phyloP scores from a whole-genome alignment of 2,113 vertebrate species.

The Pseudolaguvia tuberculata region DNA sequence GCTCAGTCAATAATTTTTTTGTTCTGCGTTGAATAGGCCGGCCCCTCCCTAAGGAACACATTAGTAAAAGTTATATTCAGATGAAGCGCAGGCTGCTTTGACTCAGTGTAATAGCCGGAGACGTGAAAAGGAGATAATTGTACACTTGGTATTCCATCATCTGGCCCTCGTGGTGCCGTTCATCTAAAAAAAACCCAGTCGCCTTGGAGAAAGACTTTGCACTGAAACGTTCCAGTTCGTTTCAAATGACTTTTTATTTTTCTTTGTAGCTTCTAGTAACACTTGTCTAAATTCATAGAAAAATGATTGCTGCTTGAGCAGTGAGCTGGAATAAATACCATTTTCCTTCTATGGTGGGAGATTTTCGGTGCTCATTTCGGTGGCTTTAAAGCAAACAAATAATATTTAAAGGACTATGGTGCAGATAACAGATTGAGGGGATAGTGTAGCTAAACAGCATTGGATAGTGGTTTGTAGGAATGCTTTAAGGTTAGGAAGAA shows the following conservation, averaged over 20 bases:
- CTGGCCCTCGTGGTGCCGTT: slow-evolving; percentile 10
- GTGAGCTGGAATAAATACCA: background rate
- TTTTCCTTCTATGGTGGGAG: background rate
- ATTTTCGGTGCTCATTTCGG: background rate
- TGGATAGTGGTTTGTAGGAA: too few relatives aligned
- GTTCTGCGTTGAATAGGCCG: background rate
- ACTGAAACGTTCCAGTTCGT: slow-evolving; percentile 1
- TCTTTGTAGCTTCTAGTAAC: background rate
- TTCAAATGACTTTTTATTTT: background rate
- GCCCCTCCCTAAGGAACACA: background rate
- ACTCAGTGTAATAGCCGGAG: slow-evolving; percentile 26
- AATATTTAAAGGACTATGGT: background rate
- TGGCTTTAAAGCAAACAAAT: background rate
- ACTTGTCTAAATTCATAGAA: background rate
- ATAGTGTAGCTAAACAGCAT: too few relatives aligned
- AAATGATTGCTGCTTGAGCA: background rate
- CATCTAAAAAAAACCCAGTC: background rate
- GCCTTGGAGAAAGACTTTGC: background rate
- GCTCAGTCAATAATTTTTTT: background rate
- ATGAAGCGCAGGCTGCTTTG: slow-evolving; percentile 23
- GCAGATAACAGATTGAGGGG: too few relatives aligned
- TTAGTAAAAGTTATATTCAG: slow-evolving; percentile 31
- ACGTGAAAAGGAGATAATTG: slow-evolving; percentile 36
- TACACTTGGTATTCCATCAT: slow-evolving; percentile 27
- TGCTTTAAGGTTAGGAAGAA: too few relatives aligned